A percentile compares a stretch with the other conserved stretches of the same genome.
phyloP scores from a whole-genome alignment of 2,797 vertebrate species.

The Rhabdomys pumilio region DNA sequence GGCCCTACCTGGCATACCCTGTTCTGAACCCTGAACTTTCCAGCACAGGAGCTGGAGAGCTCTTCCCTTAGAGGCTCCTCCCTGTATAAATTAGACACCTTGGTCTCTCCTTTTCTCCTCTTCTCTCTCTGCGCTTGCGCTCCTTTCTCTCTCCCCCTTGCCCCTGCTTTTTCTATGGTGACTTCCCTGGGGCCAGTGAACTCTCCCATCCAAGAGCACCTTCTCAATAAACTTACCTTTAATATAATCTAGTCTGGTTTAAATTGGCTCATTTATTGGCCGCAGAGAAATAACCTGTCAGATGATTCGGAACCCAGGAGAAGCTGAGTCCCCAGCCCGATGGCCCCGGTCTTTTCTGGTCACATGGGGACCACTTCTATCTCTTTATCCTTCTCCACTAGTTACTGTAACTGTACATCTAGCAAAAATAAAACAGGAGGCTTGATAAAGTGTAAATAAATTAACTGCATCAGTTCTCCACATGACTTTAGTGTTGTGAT shows the following conservation, averaged over 20 bases:
- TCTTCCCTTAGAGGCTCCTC: background rate
- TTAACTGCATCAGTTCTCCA: too few relatives aligned
- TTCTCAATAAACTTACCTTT: background rate
- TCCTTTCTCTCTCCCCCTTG: background rate
- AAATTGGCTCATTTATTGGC: background rate
- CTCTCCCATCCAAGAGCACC: background rate
- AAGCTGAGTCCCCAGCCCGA: background rate
- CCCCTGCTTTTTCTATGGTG: background rate
- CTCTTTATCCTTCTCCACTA: background rate
- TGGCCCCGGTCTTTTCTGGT: background rate
- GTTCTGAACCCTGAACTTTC: background rate
- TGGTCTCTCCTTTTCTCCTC: background rate
- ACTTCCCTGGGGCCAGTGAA: background rate
- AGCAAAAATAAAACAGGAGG: too few relatives aligned
- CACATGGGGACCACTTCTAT: background rate
- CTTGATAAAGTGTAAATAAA: too few relatives aligned
- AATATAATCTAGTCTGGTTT: background rate
- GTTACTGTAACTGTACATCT: too few relatives aligned
- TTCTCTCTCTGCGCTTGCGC: background rate
- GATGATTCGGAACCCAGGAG: background rate
- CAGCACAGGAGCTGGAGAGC: background rate
- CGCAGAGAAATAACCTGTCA: background rate
- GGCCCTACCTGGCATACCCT: background rate
- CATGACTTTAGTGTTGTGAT: too few relatives aligned
- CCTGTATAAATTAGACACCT: background rate